These are phyloP conservation scores for Macrosteles quadrilineatus DNA, from an alignment of 1,140 invertebrate genomes.

Conservation along the genomic window DNA sequence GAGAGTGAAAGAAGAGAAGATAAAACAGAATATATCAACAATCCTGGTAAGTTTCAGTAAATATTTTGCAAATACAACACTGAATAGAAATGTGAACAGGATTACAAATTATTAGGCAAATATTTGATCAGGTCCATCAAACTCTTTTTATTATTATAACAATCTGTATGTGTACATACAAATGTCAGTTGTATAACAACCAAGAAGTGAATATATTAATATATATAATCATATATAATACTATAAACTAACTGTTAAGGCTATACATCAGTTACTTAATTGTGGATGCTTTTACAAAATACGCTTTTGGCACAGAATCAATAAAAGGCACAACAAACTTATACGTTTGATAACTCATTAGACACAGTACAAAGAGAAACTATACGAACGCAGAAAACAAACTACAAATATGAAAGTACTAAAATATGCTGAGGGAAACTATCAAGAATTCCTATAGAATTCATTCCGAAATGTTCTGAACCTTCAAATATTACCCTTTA, in stretches of 20 bases:
- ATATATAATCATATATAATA: conserved; percentile 18
- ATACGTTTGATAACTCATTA: background rate
- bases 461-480: too few relatives aligned
- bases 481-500: background rate
- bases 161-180: conserved; percentile 25
- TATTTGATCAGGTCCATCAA: conserved; percentile 11
- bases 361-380: too few relatives aligned
- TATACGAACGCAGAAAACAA: too few relatives aligned
- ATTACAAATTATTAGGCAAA: too few relatives aligned
- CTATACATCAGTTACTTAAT: conserved; percentile 21
- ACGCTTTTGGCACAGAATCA: conserved; percentile 6
- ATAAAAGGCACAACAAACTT: conserved; percentile 6
- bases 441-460: too few relatives aligned
- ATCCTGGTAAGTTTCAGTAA: too few relatives aligned
- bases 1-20: too few relatives aligned
- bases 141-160: conserved; percentile 8
- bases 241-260: conserved; percentile 18
- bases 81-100: too few relatives aligned
- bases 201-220: conserved; percentile 26
- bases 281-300: conserved; percentile 11
- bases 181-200: conserved; percentile 23
- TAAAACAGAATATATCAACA: too few relatives aligned
- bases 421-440: too few relatives aligned
- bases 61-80: too few relatives aligned
- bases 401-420: too few relatives aligned